These are phyloP conservation scores for Menura novaehollandiae DNA, from an alignment of 2,113 vertebrate species.

Conservation along the genomic window DNA sequence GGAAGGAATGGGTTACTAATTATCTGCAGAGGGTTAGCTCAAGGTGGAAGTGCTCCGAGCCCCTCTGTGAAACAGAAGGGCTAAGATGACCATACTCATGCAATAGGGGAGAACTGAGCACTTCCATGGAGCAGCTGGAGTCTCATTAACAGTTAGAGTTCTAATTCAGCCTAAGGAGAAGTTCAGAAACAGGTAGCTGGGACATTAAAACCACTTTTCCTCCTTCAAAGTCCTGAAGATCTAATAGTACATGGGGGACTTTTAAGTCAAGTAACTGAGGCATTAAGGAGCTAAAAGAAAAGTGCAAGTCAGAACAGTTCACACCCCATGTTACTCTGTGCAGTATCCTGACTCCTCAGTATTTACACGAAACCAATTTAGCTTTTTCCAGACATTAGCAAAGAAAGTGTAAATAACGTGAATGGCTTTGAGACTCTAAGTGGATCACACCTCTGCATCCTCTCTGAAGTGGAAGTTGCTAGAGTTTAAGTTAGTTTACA, in stretches of 20 bases:
- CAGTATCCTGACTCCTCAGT: neutral
- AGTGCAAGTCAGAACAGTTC: neutral
- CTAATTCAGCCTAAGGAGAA: neutral
- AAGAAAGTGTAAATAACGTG: neutral
- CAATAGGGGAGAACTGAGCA: neutral
- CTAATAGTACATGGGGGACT: neutral
- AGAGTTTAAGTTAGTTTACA: neutral
- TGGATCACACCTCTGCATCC: neutral
- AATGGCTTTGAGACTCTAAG: neutral
- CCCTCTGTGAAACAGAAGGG: neutral
- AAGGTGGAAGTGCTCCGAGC: neutral
- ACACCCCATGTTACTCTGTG: neutral
- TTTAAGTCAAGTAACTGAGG: neutral
- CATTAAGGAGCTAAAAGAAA: neutral
- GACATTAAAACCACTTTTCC: neutral
- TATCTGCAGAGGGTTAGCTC: neutral
- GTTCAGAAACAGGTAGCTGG: neutral
- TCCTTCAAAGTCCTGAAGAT: neutral
- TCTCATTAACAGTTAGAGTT: neutral
- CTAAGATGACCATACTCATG: neutral
- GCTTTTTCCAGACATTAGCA: neutral
- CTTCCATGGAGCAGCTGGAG: neutral
- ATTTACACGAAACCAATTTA: neutral
- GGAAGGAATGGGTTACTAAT: neutral
- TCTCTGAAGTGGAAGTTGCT: neutral